Evolutionary conservation across 2,113 vertebrate genomes (phyloP), one percentile per base, ranked within the genome.

Genomic region (Pipra filicauda): DNA sequence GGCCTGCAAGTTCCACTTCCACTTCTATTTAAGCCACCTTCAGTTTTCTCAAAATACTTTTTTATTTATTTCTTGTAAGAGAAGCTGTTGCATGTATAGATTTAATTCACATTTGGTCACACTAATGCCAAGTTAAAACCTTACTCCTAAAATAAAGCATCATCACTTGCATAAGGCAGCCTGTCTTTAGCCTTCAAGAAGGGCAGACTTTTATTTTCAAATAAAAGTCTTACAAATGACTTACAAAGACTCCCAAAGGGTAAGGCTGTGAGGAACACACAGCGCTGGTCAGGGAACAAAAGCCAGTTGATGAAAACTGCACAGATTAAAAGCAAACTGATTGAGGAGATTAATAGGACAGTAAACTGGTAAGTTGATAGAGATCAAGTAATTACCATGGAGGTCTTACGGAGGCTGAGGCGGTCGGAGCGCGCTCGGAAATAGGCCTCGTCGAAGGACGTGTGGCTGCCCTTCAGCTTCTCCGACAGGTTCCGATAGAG

Each of bases 401-500:
- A 99, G 62, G 98, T 97, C 96, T 99, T 99, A 28, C 99, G 98
- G 39, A 99, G 98, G 81, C 99, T 98, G 61, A 99, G 98, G 17
- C 99, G 98, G 52, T 99, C 99, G 0, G 98, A 98, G 91, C 98
- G 99, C 12, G 98, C 98, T 55, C 99, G 97, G 96, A 99, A 99
- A 85, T 99, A 99, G 0, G 98, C 97, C 33, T 99, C 99, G 1
- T 99, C 99, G 2, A 99, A 99, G 15, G 99, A 99, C 4, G 99
- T 98, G 43, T 99, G 98, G 94, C 98, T 99, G 11, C 99, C 99
- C 75, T 99, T 98, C 15, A 99, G 97, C 97, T 99, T 99, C 97
- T 99, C 99, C 0, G 99, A 99, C 33, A 99, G 98, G 97, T 99
- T 99, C 46, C 99, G 93, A 95, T 99, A 99, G 9, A 99, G 98